Evolutionary conservation across 2,888 invertebrate genomes (phyloP).

Genomic region (Scrobipalpa costella): DNA sequence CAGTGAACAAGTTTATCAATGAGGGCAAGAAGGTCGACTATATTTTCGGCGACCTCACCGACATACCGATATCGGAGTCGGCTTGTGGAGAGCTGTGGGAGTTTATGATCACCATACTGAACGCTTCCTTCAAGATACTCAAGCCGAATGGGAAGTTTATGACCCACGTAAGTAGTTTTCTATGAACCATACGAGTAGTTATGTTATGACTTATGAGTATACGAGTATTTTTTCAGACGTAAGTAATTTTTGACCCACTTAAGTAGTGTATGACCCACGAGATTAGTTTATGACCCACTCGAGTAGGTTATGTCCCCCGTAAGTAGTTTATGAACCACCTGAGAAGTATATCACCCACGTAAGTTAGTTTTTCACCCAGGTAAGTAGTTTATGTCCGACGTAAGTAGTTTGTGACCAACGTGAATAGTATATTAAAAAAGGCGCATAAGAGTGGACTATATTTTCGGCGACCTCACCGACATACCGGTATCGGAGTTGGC

Average conservation of each 20-base stretch:
- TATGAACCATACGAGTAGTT: background rate
- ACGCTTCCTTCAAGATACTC: slow-evolving; percentile 89
- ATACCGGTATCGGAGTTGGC: slow-evolving; percentile 92
- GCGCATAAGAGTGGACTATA: slow-evolving; percentile 96
- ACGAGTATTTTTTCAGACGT: too few species aligned
- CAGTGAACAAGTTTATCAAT: slow-evolving; percentile 88
- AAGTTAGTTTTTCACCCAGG: too few species aligned
- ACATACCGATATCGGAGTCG: slow-evolving; percentile 92
- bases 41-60: slow-evolving; percentile 96
- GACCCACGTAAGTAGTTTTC: slow-evolving; percentile 86
- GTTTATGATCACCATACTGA: slow-evolving; percentile 91
- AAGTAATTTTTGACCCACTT: too few species aligned
- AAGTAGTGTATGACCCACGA: too few species aligned
- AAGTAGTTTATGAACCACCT: too few species aligned
- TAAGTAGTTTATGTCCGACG: too few species aligned
- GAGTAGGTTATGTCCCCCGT: too few species aligned
- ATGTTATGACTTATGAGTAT: too few species aligned
- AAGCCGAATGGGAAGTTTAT: slow-evolving; percentile 92
- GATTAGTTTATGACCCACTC: too few species aligned
- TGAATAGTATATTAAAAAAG: too few species aligned
- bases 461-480: slow-evolving; percentile 96
- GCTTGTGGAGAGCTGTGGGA: slow-evolving; percentile 93
- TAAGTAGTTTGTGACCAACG: too few species aligned
- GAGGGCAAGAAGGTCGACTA: slow-evolving; percentile 94
- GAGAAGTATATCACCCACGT: too few species aligned